A percentile compares a stretch with the other conserved stretches of the same genome.
These are phyloP conservation scores for Paramormyrops hopkinsi DNA, from an alignment of 2,797 vertebrate species.

Conservation along the genomic window DNA sequence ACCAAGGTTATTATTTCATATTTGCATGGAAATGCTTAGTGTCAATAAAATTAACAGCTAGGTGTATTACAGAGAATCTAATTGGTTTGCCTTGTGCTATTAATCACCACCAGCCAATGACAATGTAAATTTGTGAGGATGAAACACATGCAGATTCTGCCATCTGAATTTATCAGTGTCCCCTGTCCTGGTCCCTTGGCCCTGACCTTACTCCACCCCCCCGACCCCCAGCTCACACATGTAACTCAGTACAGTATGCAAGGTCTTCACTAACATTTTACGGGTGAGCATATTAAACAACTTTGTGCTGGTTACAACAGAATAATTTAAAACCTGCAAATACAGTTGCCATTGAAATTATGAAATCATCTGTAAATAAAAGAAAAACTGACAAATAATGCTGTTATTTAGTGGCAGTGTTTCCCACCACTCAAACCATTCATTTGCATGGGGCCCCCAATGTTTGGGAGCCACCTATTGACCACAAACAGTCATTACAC, in stretches of 20 bases:
- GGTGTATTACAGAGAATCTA: neutral
- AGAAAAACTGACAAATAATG: neutral
- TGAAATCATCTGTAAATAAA: neutral
- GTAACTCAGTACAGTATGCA: neutral
- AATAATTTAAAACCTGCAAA: neutral
- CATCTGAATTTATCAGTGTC: neutral
- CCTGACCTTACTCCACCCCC: neutral
- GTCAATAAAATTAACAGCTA: conserved; percentile 1
- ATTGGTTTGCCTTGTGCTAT: neutral
- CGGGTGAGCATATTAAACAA: neutral
- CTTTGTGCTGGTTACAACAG: neutral
- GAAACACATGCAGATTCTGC: neutral
- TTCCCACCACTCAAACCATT: neutral
- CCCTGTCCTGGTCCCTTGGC: neutral
- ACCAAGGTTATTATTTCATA: conserved; percentile 7
- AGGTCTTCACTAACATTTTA: neutral
- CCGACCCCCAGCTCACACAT: neutral
- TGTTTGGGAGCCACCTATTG: neutral
- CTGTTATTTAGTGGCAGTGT: neutral
- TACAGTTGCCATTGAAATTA: neutral
- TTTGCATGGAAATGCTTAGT: neutral
- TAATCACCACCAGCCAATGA: conserved; percentile 1
- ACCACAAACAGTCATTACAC: neutral
- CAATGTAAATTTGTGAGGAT: neutral
- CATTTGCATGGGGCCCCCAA: neutral